Percentiles rank a stretch among this genome's conserved stretches.
Conservation (phyloP, 23 tunicate species). For the Trididemnum nubilum region DNA sequence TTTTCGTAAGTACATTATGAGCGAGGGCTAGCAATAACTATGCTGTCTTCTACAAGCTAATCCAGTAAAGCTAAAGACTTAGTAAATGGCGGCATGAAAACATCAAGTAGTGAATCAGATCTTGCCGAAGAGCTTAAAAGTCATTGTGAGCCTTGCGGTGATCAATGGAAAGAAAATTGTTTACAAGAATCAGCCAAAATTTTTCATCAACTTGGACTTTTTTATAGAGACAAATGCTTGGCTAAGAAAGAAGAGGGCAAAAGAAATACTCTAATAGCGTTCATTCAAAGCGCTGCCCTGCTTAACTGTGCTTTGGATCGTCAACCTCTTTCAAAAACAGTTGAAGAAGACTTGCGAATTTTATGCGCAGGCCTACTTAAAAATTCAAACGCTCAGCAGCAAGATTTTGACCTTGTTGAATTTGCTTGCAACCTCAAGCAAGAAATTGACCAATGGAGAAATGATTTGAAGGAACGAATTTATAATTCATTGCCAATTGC, state of each 20-base stretch:
- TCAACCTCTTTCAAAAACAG: background rate
- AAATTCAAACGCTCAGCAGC: background rate
- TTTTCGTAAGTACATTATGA: too few relatives aligned
- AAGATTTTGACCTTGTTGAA: background rate
- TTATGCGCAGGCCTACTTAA: background rate
- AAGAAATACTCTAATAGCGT: background rate
- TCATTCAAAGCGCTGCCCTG: constrained; percentile 5
- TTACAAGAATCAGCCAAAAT: background rate
- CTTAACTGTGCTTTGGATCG: constrained; percentile 1
- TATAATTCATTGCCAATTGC: background rate
- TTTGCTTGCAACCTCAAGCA: background rate
- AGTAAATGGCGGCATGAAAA: too few relatives aligned
- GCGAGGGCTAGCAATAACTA: too few relatives aligned
- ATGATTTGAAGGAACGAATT: background rate
- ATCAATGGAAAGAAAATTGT: constrained; percentile 11
- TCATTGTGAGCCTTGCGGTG: background rate
- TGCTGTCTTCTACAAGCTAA: too few relatives aligned
- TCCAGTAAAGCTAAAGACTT: too few relatives aligned
- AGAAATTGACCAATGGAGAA: background rate
- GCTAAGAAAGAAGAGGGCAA: background rate
- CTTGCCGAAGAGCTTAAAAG: background rate
- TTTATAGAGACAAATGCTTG: background rate
- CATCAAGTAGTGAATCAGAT: constrained; percentile 3
- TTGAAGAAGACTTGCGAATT: background rate
- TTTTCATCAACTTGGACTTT: background rate